These are phyloP conservation scores for Macrotrachela quadricornifera DNA, from an alignment of 1,140 invertebrate species.

Conservation along the genomic window DNA sequence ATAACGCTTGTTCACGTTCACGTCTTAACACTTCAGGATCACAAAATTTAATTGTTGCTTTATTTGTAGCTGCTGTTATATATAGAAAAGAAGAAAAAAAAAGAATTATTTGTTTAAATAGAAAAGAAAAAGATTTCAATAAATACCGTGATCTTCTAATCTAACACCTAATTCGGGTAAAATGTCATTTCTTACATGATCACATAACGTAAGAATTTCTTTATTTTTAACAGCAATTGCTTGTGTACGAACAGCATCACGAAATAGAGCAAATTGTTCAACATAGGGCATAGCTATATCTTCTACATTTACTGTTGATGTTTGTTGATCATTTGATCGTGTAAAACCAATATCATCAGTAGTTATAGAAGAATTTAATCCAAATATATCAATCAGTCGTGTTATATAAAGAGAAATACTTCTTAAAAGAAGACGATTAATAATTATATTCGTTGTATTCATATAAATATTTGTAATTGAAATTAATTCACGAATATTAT, in stretches of 20 bases:
- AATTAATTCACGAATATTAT: slow-evolving; percentile 59
- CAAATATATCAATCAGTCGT: slow-evolving; percentile 58
- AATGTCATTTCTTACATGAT: slow-evolving; percentile 59
- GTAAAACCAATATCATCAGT: slow-evolving; percentile 57
- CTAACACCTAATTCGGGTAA: slow-evolving; percentile 73
- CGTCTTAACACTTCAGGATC: too few species aligned
- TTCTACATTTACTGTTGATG: slow-evolving; percentile 35
- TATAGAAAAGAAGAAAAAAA: too few species aligned
- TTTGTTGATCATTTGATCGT: slow-evolving; percentile 11
- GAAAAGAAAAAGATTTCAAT: too few species aligned
- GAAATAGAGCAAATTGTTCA: slow-evolving; percentile 57
- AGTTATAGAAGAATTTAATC: slow-evolving; percentile 49
- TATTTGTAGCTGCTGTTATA: too few species aligned
- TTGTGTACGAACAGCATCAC: slow-evolving; percentile 52
- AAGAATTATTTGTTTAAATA: too few species aligned
- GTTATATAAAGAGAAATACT: slow-evolving; percentile 52
- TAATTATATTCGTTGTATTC: slow-evolving; percentile 29
- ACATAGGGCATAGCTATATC: slow-evolving; percentile 65
- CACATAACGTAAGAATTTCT: slow-evolving; percentile 63
- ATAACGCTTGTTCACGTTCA: too few species aligned
- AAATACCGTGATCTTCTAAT: slow-evolving; percentile 54
- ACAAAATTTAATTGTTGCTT: too few species aligned
- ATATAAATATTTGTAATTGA: slow-evolving; percentile 61
- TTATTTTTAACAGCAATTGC: slow-evolving; percentile 37
- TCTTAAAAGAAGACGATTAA: slow-evolving; percentile 32